A percentile compares a stretch with the other conserved stretches of the same genome.
phyloP scores from a whole-genome alignment of 2,888 invertebrate species.

The Syrphus vitripennis region DNA sequence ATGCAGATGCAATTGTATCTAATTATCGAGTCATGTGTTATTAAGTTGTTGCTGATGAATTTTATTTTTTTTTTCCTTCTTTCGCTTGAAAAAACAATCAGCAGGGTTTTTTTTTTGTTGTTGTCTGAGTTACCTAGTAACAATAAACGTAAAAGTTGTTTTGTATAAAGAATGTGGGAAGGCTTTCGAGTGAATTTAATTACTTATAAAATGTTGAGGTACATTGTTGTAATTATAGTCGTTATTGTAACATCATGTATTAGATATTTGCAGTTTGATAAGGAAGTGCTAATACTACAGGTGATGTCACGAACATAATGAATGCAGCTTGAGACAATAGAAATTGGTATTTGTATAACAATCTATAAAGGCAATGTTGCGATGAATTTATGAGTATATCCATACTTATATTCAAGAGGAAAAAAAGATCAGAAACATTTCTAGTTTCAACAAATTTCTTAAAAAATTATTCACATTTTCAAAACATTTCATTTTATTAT shows the following conservation, averaged over 20 bases:
- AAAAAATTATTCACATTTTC: too few species aligned
- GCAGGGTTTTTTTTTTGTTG: neutral
- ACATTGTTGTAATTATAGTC: slow-evolving; percentile 8
- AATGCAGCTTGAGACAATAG: neutral
- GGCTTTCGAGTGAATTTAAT: slow-evolving; percentile 34
- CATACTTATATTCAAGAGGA: too few species aligned
- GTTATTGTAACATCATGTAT: neutral
- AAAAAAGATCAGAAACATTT: too few species aligned
- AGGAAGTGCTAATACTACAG: neutral
- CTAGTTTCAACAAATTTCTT: too few species aligned
- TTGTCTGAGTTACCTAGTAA: neutral
- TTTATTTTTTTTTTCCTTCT: neutral
- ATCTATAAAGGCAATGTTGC: too few species aligned
- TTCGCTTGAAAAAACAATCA: neutral
- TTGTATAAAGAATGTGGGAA: slow-evolving; percentile 42
- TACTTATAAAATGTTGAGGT: neutral
- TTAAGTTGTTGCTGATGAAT: slow-evolving; percentile 64
- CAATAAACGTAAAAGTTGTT: neutral
- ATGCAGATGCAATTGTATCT: slow-evolving; percentile 61
- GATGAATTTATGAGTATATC: too few species aligned
- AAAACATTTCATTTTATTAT: too few species aligned
- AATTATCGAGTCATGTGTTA: slow-evolving; percentile 61
- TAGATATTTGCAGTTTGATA: neutral
- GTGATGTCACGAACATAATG: neutral
- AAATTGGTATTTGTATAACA: neutral